Conservation (phyloP, 2,113 vertebrate species). For the Vulpes lagopus region DNA sequence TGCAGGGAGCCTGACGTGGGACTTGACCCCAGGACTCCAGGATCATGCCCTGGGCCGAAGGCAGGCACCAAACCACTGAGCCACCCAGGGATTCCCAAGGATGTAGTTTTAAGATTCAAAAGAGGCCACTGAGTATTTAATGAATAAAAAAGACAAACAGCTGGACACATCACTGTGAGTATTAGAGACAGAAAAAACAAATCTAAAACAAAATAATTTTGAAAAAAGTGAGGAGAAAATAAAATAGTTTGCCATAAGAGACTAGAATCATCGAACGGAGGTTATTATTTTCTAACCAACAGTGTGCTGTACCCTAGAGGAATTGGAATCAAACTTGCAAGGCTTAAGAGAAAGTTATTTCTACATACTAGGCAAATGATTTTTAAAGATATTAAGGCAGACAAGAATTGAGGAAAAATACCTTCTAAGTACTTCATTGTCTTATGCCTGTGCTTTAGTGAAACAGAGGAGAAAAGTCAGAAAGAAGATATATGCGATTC, state of each 20-base stretch:
- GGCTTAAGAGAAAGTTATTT: background rate
- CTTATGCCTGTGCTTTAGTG: background rate
- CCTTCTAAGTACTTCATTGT: background rate
- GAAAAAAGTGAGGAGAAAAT: background rate
- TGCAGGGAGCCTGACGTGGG: too few relatives aligned
- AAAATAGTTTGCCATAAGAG: background rate
- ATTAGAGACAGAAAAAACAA: background rate
- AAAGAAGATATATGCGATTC: background rate
- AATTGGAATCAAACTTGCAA: background rate
- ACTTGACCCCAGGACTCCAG: too few relatives aligned
- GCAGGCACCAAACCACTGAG: too few relatives aligned
- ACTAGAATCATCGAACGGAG: background rate
- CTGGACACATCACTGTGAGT: background rate
- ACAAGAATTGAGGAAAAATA: background rate
- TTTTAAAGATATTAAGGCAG: background rate
- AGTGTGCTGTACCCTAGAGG: background rate
- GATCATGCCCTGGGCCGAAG: too few relatives aligned
- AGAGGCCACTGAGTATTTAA: background rate
- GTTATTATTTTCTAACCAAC: background rate
- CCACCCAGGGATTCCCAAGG: too few relatives aligned
- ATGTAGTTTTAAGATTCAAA: background rate
- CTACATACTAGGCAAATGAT: background rate
- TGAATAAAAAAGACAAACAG: background rate
- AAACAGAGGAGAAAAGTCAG: background rate
- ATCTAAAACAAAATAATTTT: background rate